phyloP scores from a whole-genome alignment of 1,140 invertebrate species.

The Wasmannia auropunctata region DNA sequence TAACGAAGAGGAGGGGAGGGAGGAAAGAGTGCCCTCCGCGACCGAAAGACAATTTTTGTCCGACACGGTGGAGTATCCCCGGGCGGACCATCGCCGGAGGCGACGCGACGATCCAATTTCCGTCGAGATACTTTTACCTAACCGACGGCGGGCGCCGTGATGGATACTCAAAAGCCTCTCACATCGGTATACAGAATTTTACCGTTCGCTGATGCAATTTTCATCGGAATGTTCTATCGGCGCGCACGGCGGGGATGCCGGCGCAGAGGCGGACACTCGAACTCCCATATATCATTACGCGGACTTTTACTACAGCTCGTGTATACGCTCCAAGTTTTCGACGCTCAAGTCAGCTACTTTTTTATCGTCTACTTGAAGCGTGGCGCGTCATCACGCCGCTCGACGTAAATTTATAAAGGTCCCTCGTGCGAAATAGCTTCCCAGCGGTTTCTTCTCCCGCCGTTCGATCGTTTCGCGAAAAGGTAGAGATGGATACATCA shows the following conservation, averaged over 20 bases:
- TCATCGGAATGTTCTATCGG: conserved; percentile 37
- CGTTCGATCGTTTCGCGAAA: neutral
- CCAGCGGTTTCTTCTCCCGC: neutral
- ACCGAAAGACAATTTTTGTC: conserved; percentile 45
- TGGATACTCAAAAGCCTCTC: conserved; percentile 51
- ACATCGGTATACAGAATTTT: conserved; percentile 57
- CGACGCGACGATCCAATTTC: conserved; percentile 57
- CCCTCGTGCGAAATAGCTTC: neutral
- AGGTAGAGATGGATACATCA: neutral
- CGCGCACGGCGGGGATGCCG: neutral
- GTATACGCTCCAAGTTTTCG: conserved; percentile 45
- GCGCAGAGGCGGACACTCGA: conserved; percentile 22
- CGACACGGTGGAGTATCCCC: conserved; percentile 6
- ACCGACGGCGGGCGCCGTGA: conserved; percentile 25
- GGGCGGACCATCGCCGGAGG: neutral
- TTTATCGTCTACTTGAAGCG: conserved; percentile 51
- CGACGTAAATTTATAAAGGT: conserved; percentile 52
- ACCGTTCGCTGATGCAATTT: conserved; percentile 57
- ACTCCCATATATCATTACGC: conserved; percentile 54
- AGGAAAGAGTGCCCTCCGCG: neutral
- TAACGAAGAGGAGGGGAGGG: neutral
- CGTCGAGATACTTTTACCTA: conserved; percentile 53
- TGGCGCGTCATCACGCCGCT: conserved; percentile 21
- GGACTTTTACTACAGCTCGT: conserved; percentile 39
- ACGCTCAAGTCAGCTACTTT: conserved; percentile 40